Conservation (phyloP, 2,797 vertebrate species). For the Eupleurogrammus muticus region DNA sequence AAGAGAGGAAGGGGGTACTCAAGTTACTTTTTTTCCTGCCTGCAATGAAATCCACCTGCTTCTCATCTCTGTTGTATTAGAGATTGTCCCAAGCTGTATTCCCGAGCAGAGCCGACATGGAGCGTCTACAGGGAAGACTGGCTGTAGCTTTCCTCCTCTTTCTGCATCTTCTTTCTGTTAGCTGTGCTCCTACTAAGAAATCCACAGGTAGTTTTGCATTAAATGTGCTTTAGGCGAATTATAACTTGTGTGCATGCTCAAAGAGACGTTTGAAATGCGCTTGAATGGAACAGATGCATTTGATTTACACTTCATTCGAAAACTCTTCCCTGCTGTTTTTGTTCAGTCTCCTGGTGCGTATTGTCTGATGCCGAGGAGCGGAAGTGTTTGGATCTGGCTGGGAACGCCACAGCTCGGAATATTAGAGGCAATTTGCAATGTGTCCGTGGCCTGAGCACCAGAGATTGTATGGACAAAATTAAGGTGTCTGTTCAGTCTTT, state of each 20-base stretch:
- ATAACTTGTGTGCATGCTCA: not conserved
- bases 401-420: constrained; percentile 77
- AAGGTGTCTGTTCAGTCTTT: constrained; percentile 70
- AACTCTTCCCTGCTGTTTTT: not conserved
- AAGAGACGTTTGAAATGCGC: not conserved
- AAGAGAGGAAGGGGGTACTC: constrained; percentile 59
- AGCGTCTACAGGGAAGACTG: constrained; percentile 64
- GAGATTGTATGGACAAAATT: constrained; percentile 85
- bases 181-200: constrained; percentile 68
- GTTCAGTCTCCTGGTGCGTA: constrained; percentile 85
- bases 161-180: constrained; percentile 69
- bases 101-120: constrained; percentile 74
- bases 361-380: constrained; percentile 81
- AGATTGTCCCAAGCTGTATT: constrained; percentile 50
- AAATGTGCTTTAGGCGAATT: not conserved
- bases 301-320: not conserved
- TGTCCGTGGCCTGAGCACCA: constrained; percentile 75
- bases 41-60: constrained; percentile 47
- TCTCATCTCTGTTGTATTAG: constrained; percentile 47
- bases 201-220: constrained; percentile 64
- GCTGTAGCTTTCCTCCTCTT: constrained; percentile 67
- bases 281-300: not conserved
- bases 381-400: constrained; percentile 85
- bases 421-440: constrained; percentile 80
- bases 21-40: constrained; percentile 44